Percentiles rank a stretch among this genome's conserved stretches.
phyloP scores from a whole-genome alignment of 2,888 invertebrate genomes.

The Endotricha flammealis region DNA sequence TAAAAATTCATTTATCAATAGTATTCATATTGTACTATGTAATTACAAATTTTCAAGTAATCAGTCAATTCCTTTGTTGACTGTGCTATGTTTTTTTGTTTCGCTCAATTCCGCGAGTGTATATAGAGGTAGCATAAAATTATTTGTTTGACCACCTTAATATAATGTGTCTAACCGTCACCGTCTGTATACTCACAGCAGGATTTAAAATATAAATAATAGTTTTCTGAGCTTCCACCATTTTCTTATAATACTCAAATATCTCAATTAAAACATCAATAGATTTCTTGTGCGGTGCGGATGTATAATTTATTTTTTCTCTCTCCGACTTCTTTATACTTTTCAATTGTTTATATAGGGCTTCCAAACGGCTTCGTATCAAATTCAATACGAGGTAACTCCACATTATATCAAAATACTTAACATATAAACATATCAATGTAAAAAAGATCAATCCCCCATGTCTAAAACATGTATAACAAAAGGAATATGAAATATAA shows the following conservation, averaged over 20 bases:
- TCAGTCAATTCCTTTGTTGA: too few species aligned
- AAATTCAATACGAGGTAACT: conserved; percentile 10
- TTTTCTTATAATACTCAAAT: conserved; percentile 9
- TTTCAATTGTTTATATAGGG: conserved; percentile 11
- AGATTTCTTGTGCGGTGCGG: neutral
- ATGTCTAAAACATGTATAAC: too few species aligned
- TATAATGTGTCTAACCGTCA: too few species aligned
- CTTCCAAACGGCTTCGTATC: conserved; percentile 9
- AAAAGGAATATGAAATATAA: too few species aligned
- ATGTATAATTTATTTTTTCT: neutral
- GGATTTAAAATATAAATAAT: conserved; percentile 11
- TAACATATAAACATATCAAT: neutral
- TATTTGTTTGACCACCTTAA: too few species aligned
- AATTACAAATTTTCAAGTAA: too few species aligned
- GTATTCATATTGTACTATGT: too few species aligned
- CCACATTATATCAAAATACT: conserved; percentile 13
- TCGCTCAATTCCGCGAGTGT: too few species aligned
- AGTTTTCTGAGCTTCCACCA: conserved; percentile 12
- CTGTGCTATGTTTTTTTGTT: too few species aligned
- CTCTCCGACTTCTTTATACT: neutral
- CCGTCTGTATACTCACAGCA: conserved; percentile 9
- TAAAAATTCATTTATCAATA: too few species aligned
- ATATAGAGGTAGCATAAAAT: too few species aligned
- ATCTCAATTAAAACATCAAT: neutral
- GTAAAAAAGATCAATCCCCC: conserved; percentile 4